Percentiles rank a stretch among this genome's conserved stretches.
Conservation (phyloP, 1,140 invertebrate species). For the Achatina immaculata region DNA sequence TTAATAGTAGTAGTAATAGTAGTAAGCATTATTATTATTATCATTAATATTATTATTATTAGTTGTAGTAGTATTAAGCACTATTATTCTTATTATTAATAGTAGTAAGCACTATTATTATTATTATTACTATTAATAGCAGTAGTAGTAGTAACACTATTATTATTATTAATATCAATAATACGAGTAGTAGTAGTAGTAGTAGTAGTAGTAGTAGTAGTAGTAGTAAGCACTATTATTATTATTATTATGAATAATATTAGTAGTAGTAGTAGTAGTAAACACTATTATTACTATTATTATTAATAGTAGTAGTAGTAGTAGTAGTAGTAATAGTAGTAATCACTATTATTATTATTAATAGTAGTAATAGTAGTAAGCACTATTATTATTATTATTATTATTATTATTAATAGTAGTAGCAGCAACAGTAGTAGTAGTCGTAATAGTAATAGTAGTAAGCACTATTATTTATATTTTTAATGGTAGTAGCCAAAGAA, state of each 20-base stretch:
- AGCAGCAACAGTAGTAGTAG: too few relatives aligned
- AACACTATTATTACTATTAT: slow-evolving; percentile 21
- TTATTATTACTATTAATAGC: slow-evolving; percentile 13
- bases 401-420: too few relatives aligned
- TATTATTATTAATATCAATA: slow-evolving; percentile 14
- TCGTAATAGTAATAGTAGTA: too few relatives aligned
- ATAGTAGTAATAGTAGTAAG: too few relatives aligned
- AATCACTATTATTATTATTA: too few relatives aligned
- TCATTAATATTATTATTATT: slow-evolving; percentile 31
- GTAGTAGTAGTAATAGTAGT: too few relatives aligned
- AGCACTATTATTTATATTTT: too few relatives aligned
- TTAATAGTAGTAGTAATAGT: too few relatives aligned
- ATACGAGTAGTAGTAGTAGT: neutral
- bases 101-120: slow-evolving; percentile 22
- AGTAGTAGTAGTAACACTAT: slow-evolving; percentile 1
- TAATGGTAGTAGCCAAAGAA: too few relatives aligned
- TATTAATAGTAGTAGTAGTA: slow-evolving; percentile 19
- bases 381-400: too few relatives aligned
- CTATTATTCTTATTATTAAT: slow-evolving; percentile 23
- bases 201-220: neutral
- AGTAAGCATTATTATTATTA: slow-evolving; percentile 31
- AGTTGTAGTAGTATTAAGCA: neutral
- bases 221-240: neutral
- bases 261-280: neutral
- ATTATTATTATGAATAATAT: neutral